Base-by-base conservation (phyloP, 2,113 vertebrate genomes). In the Phocoena sinus region DNA sequence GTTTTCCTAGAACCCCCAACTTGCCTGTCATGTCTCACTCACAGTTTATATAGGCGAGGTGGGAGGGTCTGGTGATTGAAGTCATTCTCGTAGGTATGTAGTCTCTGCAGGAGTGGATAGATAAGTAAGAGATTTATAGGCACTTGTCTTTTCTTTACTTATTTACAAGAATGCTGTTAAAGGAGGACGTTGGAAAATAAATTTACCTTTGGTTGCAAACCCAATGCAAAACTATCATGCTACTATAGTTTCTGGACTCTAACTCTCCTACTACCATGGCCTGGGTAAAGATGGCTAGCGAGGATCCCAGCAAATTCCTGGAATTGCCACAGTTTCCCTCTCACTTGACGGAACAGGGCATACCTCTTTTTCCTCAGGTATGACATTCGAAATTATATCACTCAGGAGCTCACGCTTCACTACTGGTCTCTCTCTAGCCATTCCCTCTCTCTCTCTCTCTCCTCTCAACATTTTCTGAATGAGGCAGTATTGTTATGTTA, bases 271-370 rank as follows among this genome's bases (percentile, higher is more conserved):
- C 8, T 47, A 25, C 50, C 17, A 11, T 7, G 79, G n/a, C 10
- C 6, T 14, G 9, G 8, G 60, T 10, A 13, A 70, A 53, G 63
- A 47, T 1, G 13, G 2, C 31, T 20, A 5, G 5, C 0, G 0
- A 25, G 41, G 12, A 26, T 33, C 74, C 8, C 25, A 36, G 71
- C 44, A 86, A 71, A 36, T 68, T 63, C 21, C 80, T 62, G 17
- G n/a, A 67, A 63, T 9, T 50, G 50, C 26, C 10, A 25, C 10
- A 25, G 4, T 23, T 6, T 38, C 10, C 31, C 25, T 56, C 38
- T n/a, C 11, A 3, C n/a, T 0, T 25, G 56, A 41, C 38, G 12
- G 53, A 6, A 8, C 15, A 33, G 33, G 20, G 1, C 17, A 41
- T 68, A 28, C 50, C 3, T 84, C 63, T 88, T 41, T 85, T 67